These are phyloP conservation scores for Malurus elegans DNA, from an alignment of 2,113 vertebrate species.

Conservation along the genomic window DNA sequence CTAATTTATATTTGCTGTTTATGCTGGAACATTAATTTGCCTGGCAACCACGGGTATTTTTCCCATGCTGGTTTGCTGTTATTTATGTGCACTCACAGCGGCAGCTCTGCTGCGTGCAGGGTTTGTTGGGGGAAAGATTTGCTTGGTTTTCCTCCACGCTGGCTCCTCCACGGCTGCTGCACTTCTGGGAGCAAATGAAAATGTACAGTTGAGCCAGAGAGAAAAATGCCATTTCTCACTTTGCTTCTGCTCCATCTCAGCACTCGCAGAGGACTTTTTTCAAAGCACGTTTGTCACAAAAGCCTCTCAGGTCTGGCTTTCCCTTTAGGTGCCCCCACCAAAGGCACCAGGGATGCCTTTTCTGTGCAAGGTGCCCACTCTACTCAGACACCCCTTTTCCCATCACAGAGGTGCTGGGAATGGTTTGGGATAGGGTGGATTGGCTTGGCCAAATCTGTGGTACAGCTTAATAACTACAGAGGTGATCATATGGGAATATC, in stretches of 20 bases:
- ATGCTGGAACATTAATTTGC: not conserved
- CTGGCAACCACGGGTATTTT: not conserved
- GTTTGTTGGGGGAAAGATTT: not conserved
- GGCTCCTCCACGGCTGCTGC: accelerated
- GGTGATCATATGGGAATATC: not conserved
- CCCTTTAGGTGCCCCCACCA: not conserved
- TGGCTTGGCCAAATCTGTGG: not conserved
- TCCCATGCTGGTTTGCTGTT: not conserved
- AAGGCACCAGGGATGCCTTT: not conserved
- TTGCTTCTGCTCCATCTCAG: not conserved
- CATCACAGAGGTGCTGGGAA: not conserved
- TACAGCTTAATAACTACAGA: not conserved
- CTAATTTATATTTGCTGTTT: conserved; percentile 6
- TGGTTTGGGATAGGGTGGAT: not conserved
- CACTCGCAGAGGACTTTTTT: not conserved
- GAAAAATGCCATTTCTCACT: not conserved
- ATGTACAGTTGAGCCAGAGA: not conserved
- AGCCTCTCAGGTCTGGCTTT: not conserved
- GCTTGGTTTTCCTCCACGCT: not conserved
- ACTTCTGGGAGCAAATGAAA: not conserved
- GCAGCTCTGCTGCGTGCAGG: not conserved
- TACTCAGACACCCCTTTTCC: not conserved
- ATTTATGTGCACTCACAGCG: not conserved
- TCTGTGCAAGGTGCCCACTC: not conserved
- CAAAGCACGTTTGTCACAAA: not conserved